Evolutionary conservation across 2,113 vertebrate genomes (phyloP), one percentile per base, ranked within the genome.

Genomic region (Ictidomys tridecemlineatus): DNA sequence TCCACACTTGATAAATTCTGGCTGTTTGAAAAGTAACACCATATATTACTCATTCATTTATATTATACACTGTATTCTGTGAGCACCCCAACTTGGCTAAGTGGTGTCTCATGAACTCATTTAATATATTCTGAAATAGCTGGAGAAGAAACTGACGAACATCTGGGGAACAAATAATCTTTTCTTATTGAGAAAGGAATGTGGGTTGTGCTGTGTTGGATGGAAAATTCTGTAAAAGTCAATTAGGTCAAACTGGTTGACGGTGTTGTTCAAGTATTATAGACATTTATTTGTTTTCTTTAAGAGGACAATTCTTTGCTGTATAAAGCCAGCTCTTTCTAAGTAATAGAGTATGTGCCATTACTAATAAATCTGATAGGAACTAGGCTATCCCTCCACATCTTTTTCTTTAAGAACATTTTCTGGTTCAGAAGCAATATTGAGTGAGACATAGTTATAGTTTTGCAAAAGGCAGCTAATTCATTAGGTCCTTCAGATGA

Each of bases 401-500:
- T 61, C 11, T 24, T 89, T 89, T 89, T 92, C 24, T 65, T 32
- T 24, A 72, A 94, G 37, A 39, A n/a, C 0, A 30, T 51, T 83
- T 96, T 91, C 83, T 87, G 77, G 39, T 87, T 91, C 77, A 87
- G 83, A 82, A 89, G 63, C 53, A 89, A 89, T 84, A 70, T 53
- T 69, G 65, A 67, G 18, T 74, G 84, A 85, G 58, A 70, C 30
- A 84, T 26, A 72, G 42, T 51, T 82, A 82, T 16, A 20, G 45
- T 37, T 72, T 58, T 76, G 24, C 48, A n/a, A 90, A 93, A 67
- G 37, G 2, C 30, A 45, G 42, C 8, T 45, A 45, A 63, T 72
- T 74, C 80, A 92, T 28, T 86, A 39, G 63, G 28, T 79, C 58
- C 30, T 58, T 30, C 37, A 91, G 30, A 37, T 69, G 53, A 18